Evolutionary conservation across 1,140 invertebrate genomes (phyloP), one percentile per base, ranked within the genome.

Genomic region (Myzus persicae): DNA sequence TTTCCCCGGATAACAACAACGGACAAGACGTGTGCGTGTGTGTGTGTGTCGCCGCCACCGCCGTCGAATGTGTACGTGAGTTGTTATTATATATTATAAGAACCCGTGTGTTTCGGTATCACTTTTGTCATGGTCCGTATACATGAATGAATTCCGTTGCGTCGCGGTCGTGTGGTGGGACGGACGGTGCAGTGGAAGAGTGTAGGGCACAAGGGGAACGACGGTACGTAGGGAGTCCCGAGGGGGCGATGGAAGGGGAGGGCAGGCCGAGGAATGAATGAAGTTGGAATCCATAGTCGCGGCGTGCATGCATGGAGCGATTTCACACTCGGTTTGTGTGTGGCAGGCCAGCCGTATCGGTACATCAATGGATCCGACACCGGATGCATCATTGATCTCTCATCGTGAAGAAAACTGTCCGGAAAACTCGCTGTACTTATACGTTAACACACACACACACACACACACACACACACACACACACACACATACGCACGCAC

Each of bases 301-400:
- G 46, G 91, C 67, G 76, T 85, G 91, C 91, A 93, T 84, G 91
- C 81, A 54, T 84, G 91, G 36, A 93, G 76, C 91, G 91, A 93
- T 93, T 93, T 93, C 91, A 93, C 91, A 93, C 91, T 93, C 91
- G 91, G 91, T 93, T 93, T 93, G 91, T 93, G 91, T 93, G 91
- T 93, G 91, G 91, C 24, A 85, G 91, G 24, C 91, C 91, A 93
- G 91, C 91, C 91, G 91, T 93, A 85, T 93, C 91, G 81, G 67
- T 51, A 84, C 91, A 93, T 84, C 81, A 82, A 82, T 84, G 76
- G 81, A 51, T 81, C 91, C 91, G 91, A 81, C 91, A 82, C 91
- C 91, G 91, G 91, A 93, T 93, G 91, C 91, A 51, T 93, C 81
- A 85, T 93, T 85, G 91, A 93, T 93, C 91, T 90, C 89, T 46